These are phyloP conservation scores for Drosophila insularis DNA, from an alignment of 1,140 invertebrate genomes.

Conservation along the genomic window DNA sequence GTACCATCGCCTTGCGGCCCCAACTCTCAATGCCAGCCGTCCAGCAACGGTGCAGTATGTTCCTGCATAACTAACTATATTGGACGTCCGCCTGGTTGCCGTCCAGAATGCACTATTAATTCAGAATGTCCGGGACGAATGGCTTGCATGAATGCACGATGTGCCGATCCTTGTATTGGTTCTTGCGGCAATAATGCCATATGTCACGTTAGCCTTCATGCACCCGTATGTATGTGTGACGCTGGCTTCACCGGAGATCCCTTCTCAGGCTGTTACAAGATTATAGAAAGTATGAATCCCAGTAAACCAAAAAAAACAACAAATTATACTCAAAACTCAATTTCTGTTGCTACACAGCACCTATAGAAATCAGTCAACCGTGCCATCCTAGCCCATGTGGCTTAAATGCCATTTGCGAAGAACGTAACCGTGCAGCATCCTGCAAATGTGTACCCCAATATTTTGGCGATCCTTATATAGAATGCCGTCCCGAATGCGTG, in stretches of 20 bases:
- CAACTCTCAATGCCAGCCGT: conserved; percentile 86
- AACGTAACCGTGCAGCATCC: conserved; percentile 87
- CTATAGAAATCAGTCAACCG: conserved; percentile 83
- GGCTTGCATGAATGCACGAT: conserved; percentile 87
- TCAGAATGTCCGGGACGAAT: conserved; percentile 87
- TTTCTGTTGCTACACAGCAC: conserved; percentile 69
- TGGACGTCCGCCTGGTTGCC: conserved; percentile 88
- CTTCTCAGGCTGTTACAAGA: conserved; percentile 86
- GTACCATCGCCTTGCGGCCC: conserved; percentile 87
- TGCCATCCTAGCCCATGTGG: conserved; percentile 89
- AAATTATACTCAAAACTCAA: conserved; percentile 27
- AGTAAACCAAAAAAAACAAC: neutral
- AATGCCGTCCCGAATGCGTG: conserved; percentile 90
- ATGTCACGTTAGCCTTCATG: conserved; percentile 88
- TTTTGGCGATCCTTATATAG: conserved; percentile 88
- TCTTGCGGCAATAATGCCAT: conserved; percentile 88
- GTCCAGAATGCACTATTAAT: conserved; percentile 88
- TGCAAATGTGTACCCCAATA: conserved; percentile 88
- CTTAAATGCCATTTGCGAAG: conserved; percentile 91
- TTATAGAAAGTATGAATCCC: conserved; percentile 83
- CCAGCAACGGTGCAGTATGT: conserved; percentile 85
- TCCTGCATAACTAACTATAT: conserved; percentile 87
- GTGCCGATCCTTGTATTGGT: conserved; percentile 88
- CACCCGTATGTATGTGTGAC: conserved; percentile 87
- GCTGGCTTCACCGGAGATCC: conserved; percentile 89